A percentile compares a stretch with the other conserved stretches of the same genome.
These are phyloP conservation scores for Centropus unirufus DNA, from an alignment of 2,113 vertebrate genomes.

Conservation along the genomic window DNA sequence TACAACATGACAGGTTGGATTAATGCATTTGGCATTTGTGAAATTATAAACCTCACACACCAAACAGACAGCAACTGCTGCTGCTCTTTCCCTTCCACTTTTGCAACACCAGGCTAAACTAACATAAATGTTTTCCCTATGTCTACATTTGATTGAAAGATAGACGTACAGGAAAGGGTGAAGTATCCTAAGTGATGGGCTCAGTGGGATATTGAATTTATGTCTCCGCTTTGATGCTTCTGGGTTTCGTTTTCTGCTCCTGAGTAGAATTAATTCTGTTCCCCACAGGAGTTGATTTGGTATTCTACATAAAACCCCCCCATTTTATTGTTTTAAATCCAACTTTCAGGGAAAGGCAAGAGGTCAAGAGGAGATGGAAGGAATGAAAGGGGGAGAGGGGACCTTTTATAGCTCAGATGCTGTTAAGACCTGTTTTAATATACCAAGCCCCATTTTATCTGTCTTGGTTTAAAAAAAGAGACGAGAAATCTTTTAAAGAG, in stretches of 20 bases:
- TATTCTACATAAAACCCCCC: not conserved
- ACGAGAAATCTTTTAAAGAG: not conserved
- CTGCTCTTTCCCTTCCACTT: not conserved
- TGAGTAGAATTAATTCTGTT: slow-evolving; percentile 61
- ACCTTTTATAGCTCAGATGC: slow-evolving; percentile 5
- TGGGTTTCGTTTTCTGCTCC: slow-evolving; percentile 61
- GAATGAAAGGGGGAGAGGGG: not conserved
- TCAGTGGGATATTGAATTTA: slow-evolving; percentile 69
- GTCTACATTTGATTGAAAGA: slow-evolving; percentile 61
- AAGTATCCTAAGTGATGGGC: slow-evolving; percentile 53
- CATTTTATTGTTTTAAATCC: slow-evolving; percentile 53
- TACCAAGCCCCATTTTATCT: not conserved
- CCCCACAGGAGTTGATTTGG: not conserved
- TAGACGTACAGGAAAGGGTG: slow-evolving; percentile 23
- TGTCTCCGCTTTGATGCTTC: slow-evolving; percentile 58
- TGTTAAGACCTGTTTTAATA: not conserved
- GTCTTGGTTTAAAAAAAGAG: slow-evolving; percentile 21
- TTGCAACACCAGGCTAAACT: slow-evolving; percentile 31
- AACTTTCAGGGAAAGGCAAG: slow-evolving; percentile 16
- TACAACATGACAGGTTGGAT: slow-evolving; percentile 64
- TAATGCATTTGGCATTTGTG: slow-evolving; percentile 67
- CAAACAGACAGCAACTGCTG: slow-evolving; percentile 53
- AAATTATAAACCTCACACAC: slow-evolving; percentile 57
- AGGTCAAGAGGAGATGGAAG: slow-evolving; percentile 18
- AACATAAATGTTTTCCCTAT: slow-evolving; percentile 32